A percentile compares a stretch with the other conserved stretches of the same genome.
phyloP scores from a whole-genome alignment of 2,888 invertebrate genomes.

The Lottia scabra region DNA sequence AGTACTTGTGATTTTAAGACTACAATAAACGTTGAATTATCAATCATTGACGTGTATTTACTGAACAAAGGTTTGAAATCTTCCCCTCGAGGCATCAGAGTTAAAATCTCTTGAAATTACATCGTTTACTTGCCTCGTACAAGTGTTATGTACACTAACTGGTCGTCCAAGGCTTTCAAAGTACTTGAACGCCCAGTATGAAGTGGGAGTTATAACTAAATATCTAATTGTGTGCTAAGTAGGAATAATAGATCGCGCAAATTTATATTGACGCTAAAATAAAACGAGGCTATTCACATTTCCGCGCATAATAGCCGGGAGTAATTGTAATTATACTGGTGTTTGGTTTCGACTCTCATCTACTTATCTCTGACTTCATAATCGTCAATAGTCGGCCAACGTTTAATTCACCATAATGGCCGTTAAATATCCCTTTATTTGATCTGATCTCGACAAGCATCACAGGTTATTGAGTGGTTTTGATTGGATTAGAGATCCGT shows the following conservation, averaged over 20 bases:
- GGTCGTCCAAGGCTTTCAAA: neutral
- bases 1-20: too few relatives aligned
- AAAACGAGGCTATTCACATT: too few relatives aligned
- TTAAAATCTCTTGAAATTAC: neutral
- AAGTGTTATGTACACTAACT: neutral
- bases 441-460: neutral
- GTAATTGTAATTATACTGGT: too few relatives aligned
- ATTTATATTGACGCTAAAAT: too few relatives aligned
- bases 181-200: neutral
- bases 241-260: too few relatives aligned
- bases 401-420: neutral
- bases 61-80: neutral
- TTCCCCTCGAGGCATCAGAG: neutral
- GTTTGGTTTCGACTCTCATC: too few relatives aligned
- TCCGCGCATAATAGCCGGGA: too few relatives aligned
- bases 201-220: too few relatives aligned
- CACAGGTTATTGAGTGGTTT: neutral
- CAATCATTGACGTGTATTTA: neutral
- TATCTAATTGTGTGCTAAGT: too few relatives aligned
- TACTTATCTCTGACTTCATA: too few relatives aligned
- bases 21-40: neutral
- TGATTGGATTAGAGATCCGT: neutral
- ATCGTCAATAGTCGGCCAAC: too few relatives aligned
- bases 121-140: neutral
- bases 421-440: neutral